A percentile compares a stretch with the other conserved stretches of the same genome.
Evolutionary conservation across 2,888 invertebrate species (phyloP).

Genomic region (Tenthredo mesomela): DNA sequence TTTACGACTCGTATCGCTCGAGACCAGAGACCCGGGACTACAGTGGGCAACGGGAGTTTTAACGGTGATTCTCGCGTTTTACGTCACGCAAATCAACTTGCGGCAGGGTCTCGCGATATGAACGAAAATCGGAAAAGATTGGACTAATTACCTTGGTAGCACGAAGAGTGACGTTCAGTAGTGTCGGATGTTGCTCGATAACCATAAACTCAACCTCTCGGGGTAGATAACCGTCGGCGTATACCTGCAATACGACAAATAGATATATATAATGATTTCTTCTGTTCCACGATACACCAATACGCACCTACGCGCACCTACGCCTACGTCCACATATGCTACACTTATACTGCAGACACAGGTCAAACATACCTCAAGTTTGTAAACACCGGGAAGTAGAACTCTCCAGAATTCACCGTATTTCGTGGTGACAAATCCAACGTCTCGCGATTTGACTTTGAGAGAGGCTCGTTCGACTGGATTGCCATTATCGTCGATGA

Average conservation of each 20-base stretch:
- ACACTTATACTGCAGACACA: not conserved
- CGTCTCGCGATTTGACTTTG: constrained; percentile 90
- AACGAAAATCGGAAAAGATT: not conserved
- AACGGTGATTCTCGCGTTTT: constrained; percentile 20
- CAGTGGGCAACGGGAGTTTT: constrained; percentile 33
- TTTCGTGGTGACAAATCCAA: constrained; percentile 91
- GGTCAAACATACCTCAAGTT: constrained; percentile 84
- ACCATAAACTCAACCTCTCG: constrained; percentile 93
- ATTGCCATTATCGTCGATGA: constrained; percentile 88
- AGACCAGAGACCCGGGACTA: not conserved
- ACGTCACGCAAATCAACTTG: constrained; percentile 8
- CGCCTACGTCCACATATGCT: not conserved
- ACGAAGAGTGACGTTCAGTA: constrained; percentile 90
- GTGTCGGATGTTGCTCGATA: constrained; percentile 91
- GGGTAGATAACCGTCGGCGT: constrained; percentile 91
- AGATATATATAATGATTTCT: not conserved
- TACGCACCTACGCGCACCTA: not conserved
- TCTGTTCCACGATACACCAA: not conserved
- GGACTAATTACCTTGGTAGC: constrained; percentile 85
- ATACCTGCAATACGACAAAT: constrained; percentile 81
- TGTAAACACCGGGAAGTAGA: constrained; percentile 92
- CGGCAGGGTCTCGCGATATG: not conserved
- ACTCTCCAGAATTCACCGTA: constrained; percentile 98
- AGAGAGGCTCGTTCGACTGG: constrained; percentile 90
- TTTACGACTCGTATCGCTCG: not conserved